Conservation (phyloP, 2,113 vertebrate genomes). For the Electrona antarctica region DNA sequence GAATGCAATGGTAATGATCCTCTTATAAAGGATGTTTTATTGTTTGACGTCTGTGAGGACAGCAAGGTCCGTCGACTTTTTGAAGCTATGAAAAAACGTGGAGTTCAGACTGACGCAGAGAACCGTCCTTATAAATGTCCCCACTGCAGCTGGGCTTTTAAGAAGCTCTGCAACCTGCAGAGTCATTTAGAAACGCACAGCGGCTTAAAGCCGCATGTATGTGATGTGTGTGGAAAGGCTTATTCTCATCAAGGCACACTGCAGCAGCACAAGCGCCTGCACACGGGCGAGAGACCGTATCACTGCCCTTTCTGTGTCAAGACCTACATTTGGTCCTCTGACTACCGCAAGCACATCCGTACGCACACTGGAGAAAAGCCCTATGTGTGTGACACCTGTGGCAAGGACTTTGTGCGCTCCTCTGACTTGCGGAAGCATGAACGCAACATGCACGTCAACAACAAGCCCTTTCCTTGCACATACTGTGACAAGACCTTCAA, state of each 20-base stretch:
- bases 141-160: constrained; percentile 77
- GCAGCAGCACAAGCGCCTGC: constrained; percentile 80
- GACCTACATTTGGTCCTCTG: constrained; percentile 80
- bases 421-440: constrained; percentile 82
- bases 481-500: constrained; percentile 85
- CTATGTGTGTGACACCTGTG: constrained; percentile 73
- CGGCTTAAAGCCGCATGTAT: constrained; percentile 81
- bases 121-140: constrained; percentile 74
- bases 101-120: constrained; percentile 47
- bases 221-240: constrained; percentile 80
- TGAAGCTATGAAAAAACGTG: constrained; percentile 67
- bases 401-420: constrained; percentile 80
- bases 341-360: constrained; percentile 79
- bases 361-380: constrained; percentile 82
- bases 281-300: constrained; percentile 80
- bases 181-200: constrained; percentile 84
- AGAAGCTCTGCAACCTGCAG: constrained; percentile 83
- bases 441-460: constrained; percentile 82
- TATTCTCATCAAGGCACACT: constrained; percentile 78
- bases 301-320: constrained; percentile 78
- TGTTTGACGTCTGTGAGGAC: constrained; percentile 15
- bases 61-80: constrained; percentile 58
- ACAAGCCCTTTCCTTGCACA: constrained; percentile 83
- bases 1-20: not conserved
- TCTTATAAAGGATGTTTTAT: constrained; percentile 15